Conservation (phyloP, 2,888 invertebrate species). For the Ectemnius lituratus region DNA sequence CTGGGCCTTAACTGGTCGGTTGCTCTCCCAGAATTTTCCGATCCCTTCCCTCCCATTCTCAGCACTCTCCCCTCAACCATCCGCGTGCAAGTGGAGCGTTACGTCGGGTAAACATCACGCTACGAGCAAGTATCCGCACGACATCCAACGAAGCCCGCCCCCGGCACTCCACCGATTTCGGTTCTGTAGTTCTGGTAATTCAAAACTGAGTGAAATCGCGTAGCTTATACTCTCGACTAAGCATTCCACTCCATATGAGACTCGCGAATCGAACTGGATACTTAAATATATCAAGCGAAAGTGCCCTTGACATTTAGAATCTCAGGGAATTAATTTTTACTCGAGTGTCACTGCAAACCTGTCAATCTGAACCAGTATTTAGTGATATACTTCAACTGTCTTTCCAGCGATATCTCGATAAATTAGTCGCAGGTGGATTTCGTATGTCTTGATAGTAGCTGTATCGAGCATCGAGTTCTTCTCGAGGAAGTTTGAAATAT, state of each 20-base stretch:
- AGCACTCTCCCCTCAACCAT: constrained; percentile 2
- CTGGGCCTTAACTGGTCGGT: constrained; percentile 14
- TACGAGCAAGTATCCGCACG: too few species aligned
- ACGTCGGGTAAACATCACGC: constrained; percentile 32
- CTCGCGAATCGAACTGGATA: neutral
- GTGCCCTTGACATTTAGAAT: neutral
- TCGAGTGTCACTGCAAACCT: neutral
- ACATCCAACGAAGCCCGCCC: too few species aligned
- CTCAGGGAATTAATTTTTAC: neutral
- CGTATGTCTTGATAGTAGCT: too few species aligned
- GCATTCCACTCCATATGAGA: neutral
- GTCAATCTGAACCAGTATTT: neutral
- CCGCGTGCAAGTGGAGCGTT: constrained; percentile 26
- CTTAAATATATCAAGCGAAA: neutral
- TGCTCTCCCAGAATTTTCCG: constrained; percentile 18
- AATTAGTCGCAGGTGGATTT: too few species aligned
- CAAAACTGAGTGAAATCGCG: neutral
- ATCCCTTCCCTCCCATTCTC: neutral
- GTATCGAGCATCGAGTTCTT: too few species aligned
- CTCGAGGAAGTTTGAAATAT: too few species aligned
- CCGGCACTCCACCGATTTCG: too few species aligned
- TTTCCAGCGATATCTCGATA: too few species aligned
- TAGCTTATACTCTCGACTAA: neutral
- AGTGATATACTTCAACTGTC: neutral
- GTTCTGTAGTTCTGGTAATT: neutral